Percentiles rank a stretch among this genome's conserved stretches.
These are phyloP conservation scores for Mamestra brassicae DNA, from an alignment of 2,888 invertebrate species.

Conservation along the genomic window DNA sequence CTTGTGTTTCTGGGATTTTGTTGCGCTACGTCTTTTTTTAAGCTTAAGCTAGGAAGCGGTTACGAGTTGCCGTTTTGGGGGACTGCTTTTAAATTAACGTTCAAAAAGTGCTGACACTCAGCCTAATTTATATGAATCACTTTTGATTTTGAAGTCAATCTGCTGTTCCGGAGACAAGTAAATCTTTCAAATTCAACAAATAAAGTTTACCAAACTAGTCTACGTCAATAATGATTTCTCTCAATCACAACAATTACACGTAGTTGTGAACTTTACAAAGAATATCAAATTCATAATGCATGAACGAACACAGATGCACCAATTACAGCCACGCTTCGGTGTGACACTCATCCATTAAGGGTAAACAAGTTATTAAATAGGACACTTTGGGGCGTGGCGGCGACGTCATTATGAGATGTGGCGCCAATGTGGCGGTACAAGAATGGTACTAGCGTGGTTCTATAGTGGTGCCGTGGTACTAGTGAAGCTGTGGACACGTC, in stretches of 20 bases:
- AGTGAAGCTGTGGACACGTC: conserved; percentile 48
- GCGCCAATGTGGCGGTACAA: conserved; percentile 70
- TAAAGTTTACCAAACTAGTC: no score
- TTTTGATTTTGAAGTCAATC: no score
- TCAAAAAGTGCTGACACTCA: no score
- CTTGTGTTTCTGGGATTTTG: no score
- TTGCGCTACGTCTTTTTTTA: no score
- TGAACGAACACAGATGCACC: neutral
- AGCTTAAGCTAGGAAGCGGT: no score
- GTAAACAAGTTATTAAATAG: conserved; percentile 85
- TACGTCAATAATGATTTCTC: neutral
- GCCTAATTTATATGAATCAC: no score
- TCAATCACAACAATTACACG: neutral
- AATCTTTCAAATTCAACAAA: no score
- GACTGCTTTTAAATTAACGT: no score
- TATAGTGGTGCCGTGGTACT: neutral
- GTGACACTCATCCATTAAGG: conserved; percentile 65
- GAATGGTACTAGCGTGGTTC: conserved; percentile 31
- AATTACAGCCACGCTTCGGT: conserved; percentile 60
- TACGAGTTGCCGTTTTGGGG: no score
- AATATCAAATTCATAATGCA: neutral
- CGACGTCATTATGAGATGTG: conserved; percentile 74
- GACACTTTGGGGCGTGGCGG: conserved; percentile 77
- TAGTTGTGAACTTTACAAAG: neutral
- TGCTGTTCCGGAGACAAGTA: no score